Conservation (phyloP, 2,113 vertebrate species). For the Ondatra zibethicus region DNA sequence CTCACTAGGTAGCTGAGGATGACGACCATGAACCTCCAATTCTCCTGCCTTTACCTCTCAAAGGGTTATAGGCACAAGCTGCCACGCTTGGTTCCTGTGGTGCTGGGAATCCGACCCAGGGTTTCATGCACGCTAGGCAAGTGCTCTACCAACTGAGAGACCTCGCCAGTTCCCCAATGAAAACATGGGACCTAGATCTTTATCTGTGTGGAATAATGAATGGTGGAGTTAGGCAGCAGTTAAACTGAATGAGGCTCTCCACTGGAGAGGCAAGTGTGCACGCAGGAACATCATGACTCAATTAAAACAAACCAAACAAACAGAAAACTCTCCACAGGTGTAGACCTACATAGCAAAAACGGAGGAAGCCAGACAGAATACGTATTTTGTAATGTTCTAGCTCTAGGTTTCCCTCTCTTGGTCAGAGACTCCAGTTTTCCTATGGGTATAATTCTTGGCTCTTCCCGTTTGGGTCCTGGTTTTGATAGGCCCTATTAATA, state of each 20-base stretch:
- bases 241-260: neutral
- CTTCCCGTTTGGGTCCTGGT: neutral
- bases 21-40: neutral
- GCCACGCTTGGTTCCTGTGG: neutral
- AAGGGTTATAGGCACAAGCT: neutral
- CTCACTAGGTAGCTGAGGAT: neutral
- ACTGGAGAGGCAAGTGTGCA: neutral
- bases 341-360: neutral
- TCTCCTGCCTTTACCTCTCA: neutral
- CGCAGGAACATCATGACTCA: neutral
- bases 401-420: neutral
- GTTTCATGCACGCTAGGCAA: too few relatives aligned
- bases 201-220: neutral
- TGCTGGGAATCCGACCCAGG: neutral
- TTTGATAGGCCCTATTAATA: neutral
- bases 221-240: neutral
- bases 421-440: neutral
- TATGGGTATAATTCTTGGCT: neutral
- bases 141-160: neutral
- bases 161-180: neutral
- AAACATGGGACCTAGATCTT: neutral
- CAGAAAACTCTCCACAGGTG: neutral
- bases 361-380: neutral
- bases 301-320: neutral
- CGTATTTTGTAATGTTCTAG: neutral